Conservation (phyloP, 2,888 invertebrate genomes). For the Rhodophaea formosa region DNA sequence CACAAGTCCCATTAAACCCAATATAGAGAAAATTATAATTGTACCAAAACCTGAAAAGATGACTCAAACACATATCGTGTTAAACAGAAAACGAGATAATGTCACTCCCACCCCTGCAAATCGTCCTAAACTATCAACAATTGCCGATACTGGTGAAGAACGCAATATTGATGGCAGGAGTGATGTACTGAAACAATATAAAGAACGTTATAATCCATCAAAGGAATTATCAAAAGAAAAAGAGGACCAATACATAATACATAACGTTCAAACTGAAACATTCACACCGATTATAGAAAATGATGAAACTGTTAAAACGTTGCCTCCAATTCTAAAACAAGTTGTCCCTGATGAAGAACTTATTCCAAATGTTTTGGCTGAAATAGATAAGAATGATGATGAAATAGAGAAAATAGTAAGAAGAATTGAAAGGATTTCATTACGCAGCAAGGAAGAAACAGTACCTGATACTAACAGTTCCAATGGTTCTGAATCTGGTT, state of each 20-base stretch:
- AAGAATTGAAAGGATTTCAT: slow-evolving; percentile 36
- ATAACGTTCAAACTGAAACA: slow-evolving; percentile 47
- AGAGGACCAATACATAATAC: slow-evolving; percentile 27
- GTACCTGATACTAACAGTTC: slow-evolving; percentile 43
- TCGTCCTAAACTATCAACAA: background rate
- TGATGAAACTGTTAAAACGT: slow-evolving; percentile 9
- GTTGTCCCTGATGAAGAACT: slow-evolving; percentile 16
- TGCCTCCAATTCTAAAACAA: background rate
- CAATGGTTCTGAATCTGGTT: slow-evolving; percentile 57
- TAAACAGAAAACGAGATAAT: background rate
- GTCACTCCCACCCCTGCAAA: background rate
- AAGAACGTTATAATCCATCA: background rate
- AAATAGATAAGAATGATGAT: slow-evolving; percentile 27
- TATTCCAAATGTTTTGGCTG: slow-evolving; percentile 20
- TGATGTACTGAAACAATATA: background rate
- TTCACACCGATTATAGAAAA: slow-evolving; percentile 43
- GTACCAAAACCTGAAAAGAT: slow-evolving; percentile 23
- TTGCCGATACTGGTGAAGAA: background rate
- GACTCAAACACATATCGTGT: background rate
- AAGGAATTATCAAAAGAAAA: background rate
- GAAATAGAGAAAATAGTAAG: slow-evolving; percentile 33
- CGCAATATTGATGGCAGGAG: background rate
- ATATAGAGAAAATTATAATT: slow-evolving; percentile 3
- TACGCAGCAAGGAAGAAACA: slow-evolving; percentile 34
- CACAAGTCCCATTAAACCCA: background rate